Base-by-base conservation (phyloP, 2,797 vertebrate species). In the Oreonectes daqikongensis region DNA sequence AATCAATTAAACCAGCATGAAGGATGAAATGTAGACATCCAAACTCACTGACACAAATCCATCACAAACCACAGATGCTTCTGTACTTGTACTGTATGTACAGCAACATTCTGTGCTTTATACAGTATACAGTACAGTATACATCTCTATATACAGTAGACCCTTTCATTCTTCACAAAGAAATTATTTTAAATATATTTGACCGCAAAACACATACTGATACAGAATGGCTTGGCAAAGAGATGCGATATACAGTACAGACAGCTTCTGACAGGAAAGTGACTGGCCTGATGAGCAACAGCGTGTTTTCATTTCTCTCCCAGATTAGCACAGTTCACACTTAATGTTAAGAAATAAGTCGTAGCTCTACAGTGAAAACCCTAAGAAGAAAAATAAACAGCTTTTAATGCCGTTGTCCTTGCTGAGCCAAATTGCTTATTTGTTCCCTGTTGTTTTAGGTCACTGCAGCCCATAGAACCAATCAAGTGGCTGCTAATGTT, bases 1-100 rank as follows among this genome's bases (percentile, higher is more conserved):
- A 75, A 74, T 74, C 77, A 81, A 64, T 61, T 68, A 70, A 52
- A 67, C 20, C 38, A 35, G 22, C 48, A 20, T 35, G 46, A 75
- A 46, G 35, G 35, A 44, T 76, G 26, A 75, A 53, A 44, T 76
- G 26, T 57, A 44, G 28, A 52, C 42, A 63, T 63, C 6, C 44
- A 26, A 0, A 63, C 26, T n/a, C 3, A 24, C n/a, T 12, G 7
- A 44, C 24, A 66, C 53, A 69, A 68, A 38, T 50, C 15, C 35
- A 60, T 72, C 11, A 40, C 18, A n/a, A 15, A 60, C 24, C 15
- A 18, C 5, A 77, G 22, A 40, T 50, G 17, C 2, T 20, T 18
- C 18, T n/a, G 17, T n/a, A 6, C 7, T 18, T 46, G 44, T 46
- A n/a, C n/a, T n/a, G n/a, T n/a, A 18, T 46, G 20, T 20, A 50